Base-by-base conservation (phyloP, 2,113 vertebrate genomes). In the Poecilia latipinna region DNA sequence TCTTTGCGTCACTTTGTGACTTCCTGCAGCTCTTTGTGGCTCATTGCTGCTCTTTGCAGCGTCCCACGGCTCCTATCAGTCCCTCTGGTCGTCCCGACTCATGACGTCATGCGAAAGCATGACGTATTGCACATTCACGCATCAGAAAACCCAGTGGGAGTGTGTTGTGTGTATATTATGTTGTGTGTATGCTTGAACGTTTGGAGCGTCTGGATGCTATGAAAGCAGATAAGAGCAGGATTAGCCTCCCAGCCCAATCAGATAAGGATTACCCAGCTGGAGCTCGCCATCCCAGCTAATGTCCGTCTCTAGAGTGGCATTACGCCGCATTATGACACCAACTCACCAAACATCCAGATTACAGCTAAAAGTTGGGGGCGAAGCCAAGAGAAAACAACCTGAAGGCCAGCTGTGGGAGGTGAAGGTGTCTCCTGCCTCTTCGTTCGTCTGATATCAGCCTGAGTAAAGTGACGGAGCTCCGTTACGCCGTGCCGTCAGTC, bases 241-340 rank as follows among this genome's bases (percentile, higher is more conserved):
- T 92, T 92, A 92, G 77, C 83, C 85, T 88, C 88, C 77, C 86
- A 65, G 89, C 79, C 74, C 80, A 85, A 90, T 94, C 91, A 89
- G 93, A 94, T 93, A 86, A 92, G 88, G 91, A 92, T 93, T 91
- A 92, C 81, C 61, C 79, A 67, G 66, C 82, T 88, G 86, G 71
- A 86, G 78, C 37, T 24, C 29, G 87, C 84, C 81, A 82, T 75
- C 84, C 82, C 74, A 83, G 88, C 86, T 90, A 91, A 91, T 90
- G 78, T 83, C 82, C 15, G 12, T 68, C 75, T 86, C 80, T 76
- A 79, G 84, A 83, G 82, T 77, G 82, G 86, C 88, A 90, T 94
- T 92, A 91, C 69, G 26, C 78, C 65, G 86, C 72, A 88, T 86
- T 86, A 90, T 82, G 74, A 90, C 87, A 84, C 86, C 48, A 44